Evolutionary conservation across 2,113 vertebrate genomes (phyloP), one percentile per base, ranked within the genome.

Genomic region (Ammodytes dubius): DNA sequence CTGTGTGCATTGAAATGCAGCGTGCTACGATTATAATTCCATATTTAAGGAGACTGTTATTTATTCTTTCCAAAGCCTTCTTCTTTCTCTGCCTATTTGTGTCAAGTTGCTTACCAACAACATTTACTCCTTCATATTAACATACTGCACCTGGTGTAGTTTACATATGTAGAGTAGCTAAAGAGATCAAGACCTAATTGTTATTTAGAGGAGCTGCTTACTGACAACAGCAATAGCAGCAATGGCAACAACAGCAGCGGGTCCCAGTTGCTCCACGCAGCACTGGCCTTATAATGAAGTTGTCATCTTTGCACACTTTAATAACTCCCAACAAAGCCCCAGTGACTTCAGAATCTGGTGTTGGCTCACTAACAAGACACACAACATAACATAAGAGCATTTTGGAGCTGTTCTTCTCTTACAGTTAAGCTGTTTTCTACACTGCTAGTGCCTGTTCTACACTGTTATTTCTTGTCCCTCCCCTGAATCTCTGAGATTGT

Each of bases 181-280:
- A 6, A 59, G 12, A 72, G 79, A 79, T 74, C 42, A 67, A n/a
- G 8, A 43, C 19, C 0, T 43, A 10, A 56, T 77, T 7, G 5
- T 79, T 79, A 60, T 35, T n/a, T 6, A 60, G 42, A 77, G 56
- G 46, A 52, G 39, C 35, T 15, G 14, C 56, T 72, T 57, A 69
- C 40, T 54, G 46, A 54, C 27, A 54, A 37, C 37, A 19, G 10
- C 13, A 53, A 63, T 27, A 63, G 40, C 67, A 46, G 13, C 27
- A 27, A 27, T 27, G 27, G 27, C 27, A 53, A 63, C 40, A 63
- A 47, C 67, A 46, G 13, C 68, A 71, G 40, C 54, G 40, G 63
- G 39, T 4, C 56, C 37, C 35, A 27, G 42, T 2, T 6, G 61
- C 12, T 72, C 56, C 0, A 52, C 47, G 47, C 68, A 65, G 59